Conservation (phyloP, 2,797 vertebrate species). For the Hephaestus fuliginosus region DNA sequence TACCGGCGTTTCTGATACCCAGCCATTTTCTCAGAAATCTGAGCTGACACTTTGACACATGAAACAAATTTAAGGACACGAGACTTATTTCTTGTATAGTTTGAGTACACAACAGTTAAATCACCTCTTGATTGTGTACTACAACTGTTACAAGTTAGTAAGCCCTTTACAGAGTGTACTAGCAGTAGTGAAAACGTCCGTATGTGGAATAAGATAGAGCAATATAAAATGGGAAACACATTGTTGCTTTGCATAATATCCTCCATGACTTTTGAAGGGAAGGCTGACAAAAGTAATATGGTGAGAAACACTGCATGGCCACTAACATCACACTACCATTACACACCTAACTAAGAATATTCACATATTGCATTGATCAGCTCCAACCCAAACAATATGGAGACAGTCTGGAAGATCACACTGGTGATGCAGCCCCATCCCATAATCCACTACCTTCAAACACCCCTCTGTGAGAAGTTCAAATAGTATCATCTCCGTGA, state of each 20-base stretch:
- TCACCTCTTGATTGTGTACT: constrained; percentile 36
- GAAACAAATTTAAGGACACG: constrained; percentile 1
- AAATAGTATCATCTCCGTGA: constrained; percentile 49
- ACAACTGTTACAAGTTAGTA: constrained; percentile 58
- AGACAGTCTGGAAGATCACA: constrained; percentile 50
- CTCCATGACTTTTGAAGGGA: constrained; percentile 57
- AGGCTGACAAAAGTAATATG: constrained; percentile 50
- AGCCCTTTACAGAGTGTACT: constrained; percentile 45
- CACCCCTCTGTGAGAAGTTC: constrained; percentile 44
- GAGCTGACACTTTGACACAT: neutral
- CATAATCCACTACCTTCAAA: constrained; percentile 40
- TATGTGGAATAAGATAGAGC: constrained; percentile 43
- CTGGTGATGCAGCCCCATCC: constrained; percentile 20
- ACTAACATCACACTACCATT: constrained; percentile 47
- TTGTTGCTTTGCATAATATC: constrained; percentile 70
- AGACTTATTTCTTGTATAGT: constrained; percentile 28
- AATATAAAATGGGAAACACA: constrained; percentile 46
- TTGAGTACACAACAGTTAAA: constrained; percentile 43
- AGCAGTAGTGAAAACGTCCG: constrained; percentile 34
- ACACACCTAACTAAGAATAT: constrained; percentile 62
- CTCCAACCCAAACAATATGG: constrained; percentile 47
- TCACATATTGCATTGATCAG: constrained; percentile 73
- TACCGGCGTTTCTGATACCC: neutral
- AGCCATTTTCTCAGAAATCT: neutral
- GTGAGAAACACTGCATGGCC: constrained; percentile 47